A percentile compares a stretch with the other conserved stretches of the same genome.
phyloP scores from a whole-genome alignment of 2,888 invertebrate species.

The Scelioninae gen. 2 region DNA sequence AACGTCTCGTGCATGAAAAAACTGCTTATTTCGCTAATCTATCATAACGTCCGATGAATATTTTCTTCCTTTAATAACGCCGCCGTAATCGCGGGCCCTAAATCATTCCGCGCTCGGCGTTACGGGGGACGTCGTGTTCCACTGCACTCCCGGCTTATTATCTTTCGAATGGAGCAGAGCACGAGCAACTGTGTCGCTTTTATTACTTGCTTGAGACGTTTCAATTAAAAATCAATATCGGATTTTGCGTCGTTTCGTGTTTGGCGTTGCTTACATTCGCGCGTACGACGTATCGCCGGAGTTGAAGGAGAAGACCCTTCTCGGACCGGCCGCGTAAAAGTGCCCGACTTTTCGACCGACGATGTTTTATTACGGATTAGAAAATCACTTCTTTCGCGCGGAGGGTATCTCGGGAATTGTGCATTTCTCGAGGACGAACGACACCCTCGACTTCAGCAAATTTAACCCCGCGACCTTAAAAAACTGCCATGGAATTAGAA shows the following conservation, averaged over 20 bases:
- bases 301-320: no score
- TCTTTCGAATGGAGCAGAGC: constrained; percentile 59
- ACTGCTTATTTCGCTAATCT: constrained; percentile 67
- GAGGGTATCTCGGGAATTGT: no score
- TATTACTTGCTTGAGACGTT: constrained; percentile 58
- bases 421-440: no score
- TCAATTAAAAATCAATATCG: constrained; percentile 59
- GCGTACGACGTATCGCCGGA: constrained; percentile 34
- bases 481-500: no score
- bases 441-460: no score
- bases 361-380: constrained; percentile 17
- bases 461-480: no score
- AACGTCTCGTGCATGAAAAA: constrained; percentile 67
- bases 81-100: constrained; percentile 59
- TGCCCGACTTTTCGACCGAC: constrained; percentile 26
- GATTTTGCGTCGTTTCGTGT: constrained; percentile 51
- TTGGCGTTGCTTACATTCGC: constrained; percentile 43
- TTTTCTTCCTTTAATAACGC: constrained; percentile 62
- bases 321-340: constrained; percentile 34
- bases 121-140: constrained; percentile 56
- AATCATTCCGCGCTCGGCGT: constrained; percentile 59
- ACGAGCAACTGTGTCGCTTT: constrained; percentile 57
- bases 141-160: constrained; percentile 56
- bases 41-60: constrained; percentile 65
- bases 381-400: no score